These are phyloP conservation scores for Drosophila lacertosa DNA, from an alignment of 1,140 invertebrate species.

Conservation along the genomic window DNA sequence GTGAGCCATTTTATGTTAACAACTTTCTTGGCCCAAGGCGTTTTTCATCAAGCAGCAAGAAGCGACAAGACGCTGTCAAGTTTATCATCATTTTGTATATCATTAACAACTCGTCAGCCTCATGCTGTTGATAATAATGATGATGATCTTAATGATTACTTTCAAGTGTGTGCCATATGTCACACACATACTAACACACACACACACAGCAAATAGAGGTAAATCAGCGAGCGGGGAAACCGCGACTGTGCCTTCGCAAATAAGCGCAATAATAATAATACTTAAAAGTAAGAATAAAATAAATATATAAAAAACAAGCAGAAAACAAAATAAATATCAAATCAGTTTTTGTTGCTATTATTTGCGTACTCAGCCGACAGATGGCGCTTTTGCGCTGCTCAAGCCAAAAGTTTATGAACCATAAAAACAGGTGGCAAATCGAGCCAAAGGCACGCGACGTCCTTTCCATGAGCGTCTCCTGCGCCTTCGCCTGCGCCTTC, in stretches of 20 bases:
- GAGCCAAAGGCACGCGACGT: conserved; percentile 40
- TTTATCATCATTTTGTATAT: conserved; percentile 53
- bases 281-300: conserved; percentile 33
- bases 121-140: conserved; percentile 16
- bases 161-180: conserved; percentile 46
- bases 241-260: conserved; percentile 4
- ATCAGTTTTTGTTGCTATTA: conserved; percentile 38
- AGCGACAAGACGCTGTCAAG: conserved; percentile 1
- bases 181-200: conserved; percentile 28
- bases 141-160: conserved; percentile 15
- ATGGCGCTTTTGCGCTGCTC: conserved; percentile 45
- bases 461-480: conserved; percentile 12
- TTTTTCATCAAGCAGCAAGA: conserved; percentile 41
- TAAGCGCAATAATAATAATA: conserved; percentile 35
- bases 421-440: conserved; percentile 45
- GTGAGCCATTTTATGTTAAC: conserved; percentile 57
- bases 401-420: conserved; percentile 45
- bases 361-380: conserved; percentile 29
- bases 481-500: neutral
- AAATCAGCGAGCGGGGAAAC: neutral
- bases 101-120: conserved; percentile 52
- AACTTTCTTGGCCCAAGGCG: conserved; percentile 51
- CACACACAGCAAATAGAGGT: conserved; percentile 22
- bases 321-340: conserved; percentile 25
- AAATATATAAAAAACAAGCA: conserved; percentile 25